Conservation (phyloP, 1,140 invertebrate genomes). For the Eufriesea mexicana region DNA sequence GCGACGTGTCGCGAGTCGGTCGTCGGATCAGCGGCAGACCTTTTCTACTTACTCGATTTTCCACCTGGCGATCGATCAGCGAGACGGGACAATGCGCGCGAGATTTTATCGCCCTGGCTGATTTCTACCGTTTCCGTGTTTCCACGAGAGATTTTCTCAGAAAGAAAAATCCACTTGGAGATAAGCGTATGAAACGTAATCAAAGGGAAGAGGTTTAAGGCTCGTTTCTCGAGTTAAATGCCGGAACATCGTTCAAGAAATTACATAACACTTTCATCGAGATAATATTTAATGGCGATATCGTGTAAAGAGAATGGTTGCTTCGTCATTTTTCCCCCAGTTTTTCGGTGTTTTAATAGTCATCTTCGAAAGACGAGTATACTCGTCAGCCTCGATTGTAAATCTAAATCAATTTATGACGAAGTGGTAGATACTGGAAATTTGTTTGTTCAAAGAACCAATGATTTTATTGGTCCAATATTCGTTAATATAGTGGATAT, state of each 20-base stretch:
- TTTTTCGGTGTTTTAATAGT: too few species aligned
- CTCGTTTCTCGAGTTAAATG: background rate
- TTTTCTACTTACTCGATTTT: conserved; percentile 40
- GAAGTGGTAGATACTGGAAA: too few species aligned
- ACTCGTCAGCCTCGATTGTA: too few species aligned
- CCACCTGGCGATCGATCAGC: conserved; percentile 8
- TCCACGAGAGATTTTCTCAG: background rate
- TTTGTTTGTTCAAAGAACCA: too few species aligned
- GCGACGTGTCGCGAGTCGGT: background rate
- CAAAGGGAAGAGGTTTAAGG: background rate
- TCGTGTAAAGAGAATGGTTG: too few species aligned
- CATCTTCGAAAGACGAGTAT: too few species aligned
- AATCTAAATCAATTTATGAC: too few species aligned
- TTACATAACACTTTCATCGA: background rate
- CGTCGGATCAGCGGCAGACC: conserved; percentile 19
- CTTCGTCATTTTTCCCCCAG: too few species aligned
- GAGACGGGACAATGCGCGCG: background rate
- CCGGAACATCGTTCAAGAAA: background rate
- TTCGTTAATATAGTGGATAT: too few species aligned
- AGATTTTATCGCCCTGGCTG: background rate
- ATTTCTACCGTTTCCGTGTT: background rate
- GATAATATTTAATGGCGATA: background rate
- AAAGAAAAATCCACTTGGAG: conserved; percentile 15
- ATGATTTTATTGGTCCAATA: too few species aligned
- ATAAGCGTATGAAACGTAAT: conserved; percentile 18